A percentile compares a stretch with the other conserved stretches of the same genome.
These are phyloP conservation scores for Tridacna gigas DNA, from an alignment of 2,888 invertebrate genomes.

Conservation along the genomic window DNA sequence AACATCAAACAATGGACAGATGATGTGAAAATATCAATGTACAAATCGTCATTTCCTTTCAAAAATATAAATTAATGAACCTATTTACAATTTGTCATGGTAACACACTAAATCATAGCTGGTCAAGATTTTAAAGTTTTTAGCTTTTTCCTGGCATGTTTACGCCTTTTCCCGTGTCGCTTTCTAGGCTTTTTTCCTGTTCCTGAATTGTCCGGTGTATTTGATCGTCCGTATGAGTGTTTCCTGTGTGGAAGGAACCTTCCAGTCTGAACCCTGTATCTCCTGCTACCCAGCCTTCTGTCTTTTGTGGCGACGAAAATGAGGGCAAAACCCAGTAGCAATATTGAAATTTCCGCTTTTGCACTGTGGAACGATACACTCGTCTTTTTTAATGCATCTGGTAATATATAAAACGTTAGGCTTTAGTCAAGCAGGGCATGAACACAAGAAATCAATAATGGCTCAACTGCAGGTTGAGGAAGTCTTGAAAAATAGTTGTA, in stretches of 20 bases:
- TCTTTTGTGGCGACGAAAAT: conserved; percentile 35
- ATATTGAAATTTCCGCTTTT: conserved; percentile 54
- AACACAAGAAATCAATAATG: no score
- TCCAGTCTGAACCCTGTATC: background rate
- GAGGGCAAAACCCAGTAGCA: conserved; percentile 55
- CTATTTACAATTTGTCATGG: conserved; percentile 21
- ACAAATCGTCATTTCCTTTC: background rate
- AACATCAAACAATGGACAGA: no score
- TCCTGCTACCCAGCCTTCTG: conserved; percentile 23
- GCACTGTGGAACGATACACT: conserved; percentile 54
- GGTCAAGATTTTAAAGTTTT: conserved; percentile 2
- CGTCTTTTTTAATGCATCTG: conserved; percentile 58
- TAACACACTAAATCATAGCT: background rate
- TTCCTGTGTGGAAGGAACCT: background rate
- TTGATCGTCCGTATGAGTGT: background rate
- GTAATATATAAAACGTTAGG: background rate
- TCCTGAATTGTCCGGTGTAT: background rate
- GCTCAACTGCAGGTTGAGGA: no score
- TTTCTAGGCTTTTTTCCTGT: background rate
- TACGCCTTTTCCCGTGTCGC: conserved; percentile 4
- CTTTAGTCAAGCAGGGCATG: no score
- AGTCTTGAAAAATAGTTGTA: no score
- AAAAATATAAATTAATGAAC: conserved; percentile 21
- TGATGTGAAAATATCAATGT: background rate
- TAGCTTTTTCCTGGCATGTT: background rate